phyloP scores from a whole-genome alignment of 2,888 invertebrate species.

The Amorpha juglandis region DNA sequence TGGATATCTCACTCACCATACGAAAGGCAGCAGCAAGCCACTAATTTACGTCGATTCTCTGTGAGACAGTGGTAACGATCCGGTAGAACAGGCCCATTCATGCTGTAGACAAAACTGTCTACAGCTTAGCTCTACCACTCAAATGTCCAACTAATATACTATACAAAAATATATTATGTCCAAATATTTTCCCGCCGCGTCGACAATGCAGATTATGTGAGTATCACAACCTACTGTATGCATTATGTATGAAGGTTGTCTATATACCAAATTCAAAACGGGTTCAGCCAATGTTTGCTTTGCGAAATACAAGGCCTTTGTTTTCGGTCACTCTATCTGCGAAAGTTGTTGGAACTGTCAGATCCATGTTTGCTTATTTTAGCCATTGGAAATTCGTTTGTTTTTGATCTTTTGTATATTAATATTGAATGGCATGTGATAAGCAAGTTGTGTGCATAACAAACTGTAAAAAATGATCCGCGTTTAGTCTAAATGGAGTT shows the following conservation, averaged over 20 bases:
- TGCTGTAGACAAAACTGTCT: no score
- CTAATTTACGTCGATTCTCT: background rate
- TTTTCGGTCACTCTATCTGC: background rate
- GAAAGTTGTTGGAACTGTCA: slow-evolving; percentile 15
- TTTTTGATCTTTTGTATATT: background rate
- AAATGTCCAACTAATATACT: no score
- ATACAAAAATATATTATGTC: no score
- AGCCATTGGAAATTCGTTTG: background rate
- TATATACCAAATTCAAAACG: slow-evolving; percentile 13
- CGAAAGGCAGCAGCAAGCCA: no score
- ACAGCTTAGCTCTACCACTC: no score
- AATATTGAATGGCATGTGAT: background rate
- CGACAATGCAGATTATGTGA: no score
- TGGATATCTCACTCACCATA: no score
- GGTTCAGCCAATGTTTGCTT: slow-evolving; percentile 15
- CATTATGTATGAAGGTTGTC: slow-evolving; percentile 14
- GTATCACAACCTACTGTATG: no score
- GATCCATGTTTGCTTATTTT: background rate
- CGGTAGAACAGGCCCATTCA: no score
- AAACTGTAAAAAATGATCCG: no score
- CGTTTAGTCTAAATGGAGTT: no score
- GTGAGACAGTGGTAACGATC: background rate
- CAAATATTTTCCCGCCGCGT: no score
- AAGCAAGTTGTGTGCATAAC: background rate
- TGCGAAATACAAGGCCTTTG: slow-evolving; percentile 2